These are phyloP conservation scores for Sphyrna mokarran DNA, from an alignment of 2,113 vertebrate species.

Conservation along the genomic window DNA sequence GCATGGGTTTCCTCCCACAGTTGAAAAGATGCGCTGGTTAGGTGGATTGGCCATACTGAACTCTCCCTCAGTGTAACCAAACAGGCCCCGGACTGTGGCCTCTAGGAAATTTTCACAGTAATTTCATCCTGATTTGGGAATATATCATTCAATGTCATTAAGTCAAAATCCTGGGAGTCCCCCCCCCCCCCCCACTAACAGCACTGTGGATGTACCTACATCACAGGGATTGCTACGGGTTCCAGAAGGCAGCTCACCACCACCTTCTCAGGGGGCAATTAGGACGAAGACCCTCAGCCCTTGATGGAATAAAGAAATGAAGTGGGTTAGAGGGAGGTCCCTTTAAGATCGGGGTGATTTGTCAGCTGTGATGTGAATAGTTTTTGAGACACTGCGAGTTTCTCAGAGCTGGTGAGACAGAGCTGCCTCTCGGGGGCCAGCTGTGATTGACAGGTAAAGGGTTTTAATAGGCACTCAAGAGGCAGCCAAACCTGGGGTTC, in stretches of 20 bases:
- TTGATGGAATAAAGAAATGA: not conserved
- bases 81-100: too few relatives aligned
- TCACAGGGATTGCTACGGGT: not conserved
- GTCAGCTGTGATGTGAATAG: not conserved
- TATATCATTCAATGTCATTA: not conserved
- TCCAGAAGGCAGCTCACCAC: not conserved
- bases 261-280: not conserved
- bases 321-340: not conserved
- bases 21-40: too few relatives aligned
- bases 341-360: not conserved
- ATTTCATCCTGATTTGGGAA: not conserved
- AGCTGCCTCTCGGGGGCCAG: not conserved
- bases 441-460: slow-evolving; percentile 74
- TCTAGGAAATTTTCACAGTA: too few relatives aligned
- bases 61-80: too few relatives aligned
- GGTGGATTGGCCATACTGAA: too few relatives aligned
- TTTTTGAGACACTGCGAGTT: not conserved
- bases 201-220: not conserved
- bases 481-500: slow-evolving; percentile 49
- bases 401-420: not conserved
- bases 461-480: slow-evolving; percentile 74
- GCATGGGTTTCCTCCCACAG: too few relatives aligned
- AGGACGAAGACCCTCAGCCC: not conserved
- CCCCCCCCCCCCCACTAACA: too few relatives aligned
- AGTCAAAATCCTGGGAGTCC: not conserved